Evolutionary conservation across 1,140 invertebrate genomes (phyloP).

Genomic region (Phymastichus coffea): DNA sequence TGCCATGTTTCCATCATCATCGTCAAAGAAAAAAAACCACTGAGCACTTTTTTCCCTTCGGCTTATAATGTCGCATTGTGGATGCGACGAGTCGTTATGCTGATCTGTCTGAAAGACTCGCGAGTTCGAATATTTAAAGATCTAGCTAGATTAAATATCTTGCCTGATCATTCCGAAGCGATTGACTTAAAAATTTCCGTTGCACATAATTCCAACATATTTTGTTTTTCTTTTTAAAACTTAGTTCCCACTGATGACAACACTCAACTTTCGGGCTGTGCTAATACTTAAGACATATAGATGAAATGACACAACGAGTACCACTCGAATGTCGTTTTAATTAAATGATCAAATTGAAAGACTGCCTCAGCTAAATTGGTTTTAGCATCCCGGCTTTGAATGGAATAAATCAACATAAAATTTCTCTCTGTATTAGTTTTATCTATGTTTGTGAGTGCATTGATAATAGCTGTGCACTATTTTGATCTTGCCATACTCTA

Average conservation of each 20-base stretch:
- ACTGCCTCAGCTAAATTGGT: slow-evolving; percentile 15
- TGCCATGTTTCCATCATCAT: slow-evolving; percentile 7
- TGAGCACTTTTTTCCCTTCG: slow-evolving; percentile 22
- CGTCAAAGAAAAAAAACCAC: slow-evolving; percentile 18
- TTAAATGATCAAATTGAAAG: slow-evolving; percentile 16
- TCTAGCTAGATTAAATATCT: slow-evolving; percentile 27
- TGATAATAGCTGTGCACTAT: background rate
- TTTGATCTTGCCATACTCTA: too few relatives aligned
- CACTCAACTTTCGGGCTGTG: slow-evolving; percentile 9
- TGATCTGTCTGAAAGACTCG: slow-evolving; percentile 17
- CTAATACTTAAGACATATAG: slow-evolving; percentile 25
- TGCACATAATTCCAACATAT: slow-evolving; percentile 10
- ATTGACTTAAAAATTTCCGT: slow-evolving; percentile 5
- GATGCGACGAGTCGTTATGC: slow-evolving; percentile 15
- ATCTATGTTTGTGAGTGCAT: slow-evolving; percentile 5
- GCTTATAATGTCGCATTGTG: slow-evolving; percentile 20
- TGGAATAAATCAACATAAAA: slow-evolving; percentile 18
- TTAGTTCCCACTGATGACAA: slow-evolving; percentile 11
- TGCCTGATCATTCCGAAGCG: background rate
- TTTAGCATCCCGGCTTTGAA: slow-evolving; percentile 3
- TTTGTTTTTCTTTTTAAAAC: slow-evolving; percentile 16
- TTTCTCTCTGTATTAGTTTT: slow-evolving; percentile 2
- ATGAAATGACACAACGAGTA: slow-evolving; percentile 8
- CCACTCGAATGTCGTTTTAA: background rate
- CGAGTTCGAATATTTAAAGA: slow-evolving; percentile 18